Percentiles rank a stretch among this genome's conserved stretches.
phyloP scores from a whole-genome alignment of 2,797 vertebrate species.

The Pogonophryne albipinna region DNA sequence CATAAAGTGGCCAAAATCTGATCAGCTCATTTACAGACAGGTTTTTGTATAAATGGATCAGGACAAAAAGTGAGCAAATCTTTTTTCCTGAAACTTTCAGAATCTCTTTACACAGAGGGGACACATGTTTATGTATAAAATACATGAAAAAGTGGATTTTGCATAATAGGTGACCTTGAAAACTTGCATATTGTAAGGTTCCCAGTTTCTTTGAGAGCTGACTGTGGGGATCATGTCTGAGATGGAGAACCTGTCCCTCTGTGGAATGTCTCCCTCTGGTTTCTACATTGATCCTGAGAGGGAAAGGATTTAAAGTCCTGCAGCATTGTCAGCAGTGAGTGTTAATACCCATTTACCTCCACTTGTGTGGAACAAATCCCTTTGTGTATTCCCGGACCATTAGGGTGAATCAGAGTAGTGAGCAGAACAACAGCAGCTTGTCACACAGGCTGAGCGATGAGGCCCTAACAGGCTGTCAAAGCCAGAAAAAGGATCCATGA shows the following conservation, averaged over 20 bases:
- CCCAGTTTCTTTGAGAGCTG: neutral
- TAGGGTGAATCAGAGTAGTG: conserved; percentile 39
- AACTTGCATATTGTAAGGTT: neutral
- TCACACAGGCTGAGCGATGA: conserved; percentile 54
- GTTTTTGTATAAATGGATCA: no score
- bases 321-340: conserved; percentile 36
- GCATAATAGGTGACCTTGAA: no score
- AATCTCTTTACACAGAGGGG: no score
- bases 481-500: neutral
- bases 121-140: no score
- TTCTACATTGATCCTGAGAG: conserved; percentile 33
- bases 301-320: conserved; percentile 20
- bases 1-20: no score
- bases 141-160: no score
- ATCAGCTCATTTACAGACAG: no score
- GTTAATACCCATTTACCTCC: conserved; percentile 56
- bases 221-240: neutral
- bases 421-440: conserved; percentile 42
- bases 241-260: neutral
- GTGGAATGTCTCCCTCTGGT: neutral
- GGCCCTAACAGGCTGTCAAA: conserved; percentile 48
- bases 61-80: no score
- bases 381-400: conserved; percentile 21
- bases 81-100: no score
- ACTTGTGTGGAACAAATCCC: conserved; percentile 63